Evolutionary conservation across 2,797 vertebrate species (phyloP), one percentile per base, ranked within the genome.

Genomic region (Mus minutoides): DNA sequence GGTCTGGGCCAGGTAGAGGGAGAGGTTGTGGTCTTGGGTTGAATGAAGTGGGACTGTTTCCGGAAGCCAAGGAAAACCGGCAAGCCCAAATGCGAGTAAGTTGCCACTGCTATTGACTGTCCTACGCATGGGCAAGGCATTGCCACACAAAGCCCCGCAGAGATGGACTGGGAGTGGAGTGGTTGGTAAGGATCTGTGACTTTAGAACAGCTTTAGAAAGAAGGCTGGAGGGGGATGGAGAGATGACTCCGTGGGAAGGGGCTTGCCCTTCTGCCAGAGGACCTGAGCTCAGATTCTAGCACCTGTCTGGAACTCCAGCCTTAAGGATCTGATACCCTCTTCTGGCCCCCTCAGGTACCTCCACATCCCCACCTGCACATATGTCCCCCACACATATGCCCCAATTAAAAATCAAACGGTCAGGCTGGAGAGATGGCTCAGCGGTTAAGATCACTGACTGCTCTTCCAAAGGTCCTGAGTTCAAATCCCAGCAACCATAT

Each of bases 1-100:
- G 22, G 5, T 49, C 83, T 46, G 4, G 21, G 10, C 16, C 6
- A 0, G 7, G 29, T 0, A 31, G 6, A 17, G 26, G 3, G 29
- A n/a, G 1, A 22, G 5, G 37, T 12, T 22, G 80, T 3, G 16
- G 64, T 34, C 24, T 21, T 26, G 31, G 49, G 60, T 17, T 43
- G 71, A 34, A 31, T 29, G 8, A 77, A 46, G 34, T 17, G 77
- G 49, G 34, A 31, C 29, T 22, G 67, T n/a, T 17, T 58, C 62
- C n/a, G 2, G 17, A 37, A 8, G 40, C 13, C 40, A 40, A 49
- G 34, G 13, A 17, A 29, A 60, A 5, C 34, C 22, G 22, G 2
- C 56, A 11, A 19, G 37, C 7, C 77, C n/a, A 31, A 46, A 43
- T 4, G n/a, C 22, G 3, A 49, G 40, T 13, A 26, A 29, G 12